Evolutionary conservation across 2,888 invertebrate species (phyloP).

Genomic region (Lasioglossum vierecki): DNA sequence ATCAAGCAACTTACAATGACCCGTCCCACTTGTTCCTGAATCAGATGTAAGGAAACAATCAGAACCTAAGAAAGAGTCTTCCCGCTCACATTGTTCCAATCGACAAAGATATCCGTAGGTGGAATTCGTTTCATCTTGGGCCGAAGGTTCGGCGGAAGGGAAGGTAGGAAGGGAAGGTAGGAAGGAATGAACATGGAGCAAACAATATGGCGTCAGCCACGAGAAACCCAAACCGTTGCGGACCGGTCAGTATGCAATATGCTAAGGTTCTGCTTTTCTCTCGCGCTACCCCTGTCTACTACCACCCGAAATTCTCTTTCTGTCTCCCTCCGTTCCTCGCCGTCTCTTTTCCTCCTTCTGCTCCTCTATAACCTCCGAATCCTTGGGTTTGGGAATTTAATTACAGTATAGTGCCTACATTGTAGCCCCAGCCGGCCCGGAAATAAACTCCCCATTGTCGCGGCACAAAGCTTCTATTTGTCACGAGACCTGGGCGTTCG

Average conservation of each 20-base stretch:
- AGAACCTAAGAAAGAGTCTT: conserved; percentile 43
- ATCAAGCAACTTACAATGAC: not conserved
- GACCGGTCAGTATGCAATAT: conserved; percentile 83
- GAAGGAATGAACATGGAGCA: conserved; percentile 79
- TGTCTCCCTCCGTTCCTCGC: conserved; percentile 53
- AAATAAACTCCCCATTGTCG: conserved; percentile 84
- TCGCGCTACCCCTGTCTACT: conserved; percentile 51
- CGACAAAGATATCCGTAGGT: conserved; percentile 64
- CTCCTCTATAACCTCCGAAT: conserved; percentile 76
- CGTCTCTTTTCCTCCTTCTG: conserved; percentile 67
- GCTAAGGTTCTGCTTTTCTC: conserved; percentile 78
- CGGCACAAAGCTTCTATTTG: conserved; percentile 83
- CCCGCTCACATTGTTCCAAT: conserved; percentile 48
- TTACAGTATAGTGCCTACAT: conserved; percentile 84
- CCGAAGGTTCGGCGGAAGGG: conserved; percentile 56
- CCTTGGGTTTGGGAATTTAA: conserved; percentile 84
- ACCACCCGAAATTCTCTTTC: conserved; percentile 60
- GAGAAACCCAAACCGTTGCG: conserved; percentile 72
- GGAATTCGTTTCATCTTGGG: conserved; percentile 79
- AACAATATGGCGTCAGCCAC: conserved; percentile 81
- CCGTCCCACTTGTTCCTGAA: not conserved
- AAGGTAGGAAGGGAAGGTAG: conserved; percentile 66
- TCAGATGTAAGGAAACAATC: not conserved
- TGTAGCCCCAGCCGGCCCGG: conserved; percentile 84
- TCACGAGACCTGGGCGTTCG: conserved; percentile 80